Conservation (phyloP, 2,113 vertebrate genomes). For the Raja brachyura region DNA sequence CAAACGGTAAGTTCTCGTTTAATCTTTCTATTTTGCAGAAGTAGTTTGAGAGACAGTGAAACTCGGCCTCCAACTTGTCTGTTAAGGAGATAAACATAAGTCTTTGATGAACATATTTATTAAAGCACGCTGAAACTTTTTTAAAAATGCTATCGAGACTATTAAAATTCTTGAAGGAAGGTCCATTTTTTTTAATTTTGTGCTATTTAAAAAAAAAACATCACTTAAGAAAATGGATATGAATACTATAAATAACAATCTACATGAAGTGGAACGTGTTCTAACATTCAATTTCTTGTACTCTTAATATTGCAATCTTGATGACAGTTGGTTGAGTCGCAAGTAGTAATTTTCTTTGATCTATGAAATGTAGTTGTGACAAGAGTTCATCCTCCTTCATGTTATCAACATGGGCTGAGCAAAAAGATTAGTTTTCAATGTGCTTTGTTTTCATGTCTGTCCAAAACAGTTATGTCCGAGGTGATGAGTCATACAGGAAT, state of each 20-base stretch:
- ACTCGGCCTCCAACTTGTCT: no score
- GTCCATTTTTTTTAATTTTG: no score
- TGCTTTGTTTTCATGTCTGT: not conserved
- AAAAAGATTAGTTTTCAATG: not conserved
- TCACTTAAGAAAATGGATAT: not conserved
- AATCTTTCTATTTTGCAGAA: no score
- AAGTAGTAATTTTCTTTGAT: slow-evolving; percentile 33
- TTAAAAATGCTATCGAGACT: no score
- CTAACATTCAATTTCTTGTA: slow-evolving; percentile 25
- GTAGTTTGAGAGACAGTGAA: not conserved
- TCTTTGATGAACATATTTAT: no score
- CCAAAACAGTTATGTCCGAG: not conserved
- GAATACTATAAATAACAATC: not conserved
- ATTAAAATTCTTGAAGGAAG: no score
- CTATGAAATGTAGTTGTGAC: slow-evolving; percentile 10
- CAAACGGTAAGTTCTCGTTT: no score
- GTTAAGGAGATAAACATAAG: no score
- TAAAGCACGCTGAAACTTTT: no score
- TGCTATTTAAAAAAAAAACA: not conserved
- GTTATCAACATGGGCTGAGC: not conserved
- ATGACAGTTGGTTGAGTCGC: no score
- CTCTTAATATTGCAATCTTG: not conserved
- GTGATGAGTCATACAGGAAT: not conserved
- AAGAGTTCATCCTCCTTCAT: not conserved
- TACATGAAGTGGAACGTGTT: not conserved